Base-by-base conservation (phyloP, 2,113 vertebrate species). In the Lasiurus borealis region DNA sequence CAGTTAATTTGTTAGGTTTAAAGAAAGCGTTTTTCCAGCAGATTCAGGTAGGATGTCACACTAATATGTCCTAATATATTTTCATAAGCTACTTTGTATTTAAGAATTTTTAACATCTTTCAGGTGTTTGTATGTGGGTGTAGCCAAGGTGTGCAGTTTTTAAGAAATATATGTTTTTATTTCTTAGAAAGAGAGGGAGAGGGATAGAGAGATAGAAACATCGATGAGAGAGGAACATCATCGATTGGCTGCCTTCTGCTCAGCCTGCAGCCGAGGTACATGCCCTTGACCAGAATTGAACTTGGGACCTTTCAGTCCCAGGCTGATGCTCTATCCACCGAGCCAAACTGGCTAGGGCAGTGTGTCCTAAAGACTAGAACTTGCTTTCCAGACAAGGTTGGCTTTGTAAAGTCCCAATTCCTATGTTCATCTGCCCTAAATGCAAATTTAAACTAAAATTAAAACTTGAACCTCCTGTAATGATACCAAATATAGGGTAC, bases 361-460 rank as follows among this genome's bases (percentile, higher is more conserved):
- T 78, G 31, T 46, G 25, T 10, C 40, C 40, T 40, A 40, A 40
- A 40, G 40, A 40, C 40, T 40, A 85, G 77, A 9, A 21, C 75
- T 52, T 86, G 29, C 48, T 84, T 92, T 89, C 40, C 64, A 89
- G 88, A 95, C 16, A 87, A 69, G 15, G n/a, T 5, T 62, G 68
- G 64, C 9, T 78, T 44, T 75, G 27, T 59, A 62, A 93, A 44
- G 52, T 59, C 36, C 31, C 6, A 25, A 78, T n/a, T 16, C 54
- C 62, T n/a, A 36, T 8, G 14, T 73, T 66, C 29, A 64, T 46
- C 25, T 76, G 18, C 31, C 85, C 48, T 84, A 77, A 88, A 48
- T 6, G 8, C 36, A n/a, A 76, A 84, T 62, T 80, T 83, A 96
- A 90, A 86, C 13, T 48, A 57, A 80, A 68, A 76, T 23, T 31